Evolutionary conservation across 2,113 vertebrate species (phyloP), one percentile per base, ranked within the genome.

Genomic region (Dendrocopos noguchii): DNA sequence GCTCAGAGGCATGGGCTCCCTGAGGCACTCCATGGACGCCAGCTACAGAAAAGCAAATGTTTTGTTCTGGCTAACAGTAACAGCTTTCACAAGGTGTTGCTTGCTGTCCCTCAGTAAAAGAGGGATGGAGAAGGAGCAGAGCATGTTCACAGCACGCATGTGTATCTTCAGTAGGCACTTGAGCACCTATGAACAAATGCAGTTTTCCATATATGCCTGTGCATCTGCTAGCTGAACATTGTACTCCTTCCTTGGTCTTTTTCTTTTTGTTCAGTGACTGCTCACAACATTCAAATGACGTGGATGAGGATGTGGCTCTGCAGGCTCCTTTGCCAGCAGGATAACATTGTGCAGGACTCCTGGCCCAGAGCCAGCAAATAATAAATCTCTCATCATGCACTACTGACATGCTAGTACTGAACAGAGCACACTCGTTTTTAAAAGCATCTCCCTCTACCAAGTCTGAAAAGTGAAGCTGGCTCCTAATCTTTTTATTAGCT

Each of bases 1-100:
- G 47, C 60, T n/a, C 33, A 27, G 34, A 60, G 4, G 3, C 31
- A 16, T 22, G 27, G 46, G 22, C 44, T 85, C 42, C 55, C 76
- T 60, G 46, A 56, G 21, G 31, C 0, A 0, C 24, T 60, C 39
- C 2, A 3, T 9, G 24, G 59, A 50, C 2, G 0, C 3, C 34
- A 9, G 5, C 22, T 72, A 29, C 22, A 70, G 17, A 18, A 44
- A 78, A 84, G 36, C 5, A 34, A 15, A 25, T 59, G 18, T 36
- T 74, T 79, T 87, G 5, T 66, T 89, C 21, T 71, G 65, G n/a
- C 7, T 74, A 63, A 24, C 5, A 64, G 42, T 21, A 80, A 25
- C 53, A 88, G 25, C 15, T 80, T 85, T 74, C 5, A 5, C 17
- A 42, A 71, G 31, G 7, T 60, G 44, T 9, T 87, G 19, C 8